phyloP scores from a whole-genome alignment of 2,797 vertebrate genomes.

The Spea hammondii region DNA sequence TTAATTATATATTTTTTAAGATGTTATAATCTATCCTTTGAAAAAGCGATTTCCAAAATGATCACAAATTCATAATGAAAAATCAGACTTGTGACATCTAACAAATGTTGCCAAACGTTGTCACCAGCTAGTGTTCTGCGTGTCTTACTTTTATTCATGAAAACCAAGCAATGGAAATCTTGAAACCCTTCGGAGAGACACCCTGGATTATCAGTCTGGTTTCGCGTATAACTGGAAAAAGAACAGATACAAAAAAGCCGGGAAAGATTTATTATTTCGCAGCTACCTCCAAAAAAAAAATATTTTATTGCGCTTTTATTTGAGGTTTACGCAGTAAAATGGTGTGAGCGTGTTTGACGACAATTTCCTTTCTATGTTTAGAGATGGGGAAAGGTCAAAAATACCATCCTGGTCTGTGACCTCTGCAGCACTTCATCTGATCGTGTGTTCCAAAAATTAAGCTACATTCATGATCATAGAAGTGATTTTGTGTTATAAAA shows the following conservation, averaged over 20 bases:
- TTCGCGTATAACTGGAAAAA: slow-evolving; percentile 39
- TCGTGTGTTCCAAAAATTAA: background rate
- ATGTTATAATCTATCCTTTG: too few relatives aligned
- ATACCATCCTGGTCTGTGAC: background rate
- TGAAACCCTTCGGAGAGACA: slow-evolving; percentile 42
- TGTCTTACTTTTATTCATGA: background rate
- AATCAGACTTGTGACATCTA: too few relatives aligned
- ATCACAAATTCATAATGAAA: too few relatives aligned
- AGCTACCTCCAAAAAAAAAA: slow-evolving; percentile 33
- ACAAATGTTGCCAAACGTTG: too few relatives aligned
- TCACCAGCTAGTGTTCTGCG: background rate
- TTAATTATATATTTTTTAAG: too few relatives aligned
- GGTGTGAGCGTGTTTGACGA: slow-evolving; percentile 41
- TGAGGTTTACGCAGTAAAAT: background rate
- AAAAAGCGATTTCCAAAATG: too few relatives aligned
- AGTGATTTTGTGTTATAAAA: too few relatives aligned
- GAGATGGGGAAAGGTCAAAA: slow-evolving; percentile 10
- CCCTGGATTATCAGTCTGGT: slow-evolving; percentile 52
- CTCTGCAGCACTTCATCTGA: background rate
- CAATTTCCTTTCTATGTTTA: slow-evolving; percentile 36
- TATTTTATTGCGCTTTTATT: slow-evolving; percentile 26
- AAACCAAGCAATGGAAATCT: slow-evolving; percentile 44
- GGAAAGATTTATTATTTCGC: slow-evolving; percentile 43
- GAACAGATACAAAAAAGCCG: slow-evolving; percentile 39
- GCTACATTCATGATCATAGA: background rate